Percentiles rank a stretch among this genome's conserved stretches.
Evolutionary conservation across 1,140 invertebrate genomes (phyloP).

Genomic region (Periplaneta americana): DNA sequence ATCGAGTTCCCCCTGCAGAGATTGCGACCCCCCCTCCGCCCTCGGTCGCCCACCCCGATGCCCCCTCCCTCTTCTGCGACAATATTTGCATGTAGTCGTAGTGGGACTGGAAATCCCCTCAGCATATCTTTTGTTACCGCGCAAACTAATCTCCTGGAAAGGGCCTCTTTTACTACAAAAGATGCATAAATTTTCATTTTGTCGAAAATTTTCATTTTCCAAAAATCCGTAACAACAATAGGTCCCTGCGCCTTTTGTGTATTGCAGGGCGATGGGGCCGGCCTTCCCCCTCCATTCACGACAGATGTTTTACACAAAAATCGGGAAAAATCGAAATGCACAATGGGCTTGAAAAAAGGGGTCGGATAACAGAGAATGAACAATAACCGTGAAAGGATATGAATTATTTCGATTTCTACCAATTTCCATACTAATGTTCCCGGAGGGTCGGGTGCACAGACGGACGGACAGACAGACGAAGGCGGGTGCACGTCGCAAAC

Average conservation of each 20-base stretch:
- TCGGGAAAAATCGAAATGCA: conserved; percentile 17
- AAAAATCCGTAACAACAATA: conserved; percentile 17
- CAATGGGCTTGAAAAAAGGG: conserved; percentile 4
- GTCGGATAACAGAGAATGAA: conserved; percentile 12
- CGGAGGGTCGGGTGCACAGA: neutral
- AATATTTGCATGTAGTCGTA: conserved; percentile 2
- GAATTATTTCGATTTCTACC: conserved; percentile 18
- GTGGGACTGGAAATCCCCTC: neutral
- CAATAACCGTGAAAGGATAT: conserved; percentile 17
- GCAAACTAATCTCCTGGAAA: conserved; percentile 21
- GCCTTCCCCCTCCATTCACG: neutral
- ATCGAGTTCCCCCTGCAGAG: neutral
- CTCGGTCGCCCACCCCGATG: neutral
- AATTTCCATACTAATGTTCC: neutral
- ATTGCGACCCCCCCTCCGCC: neutral
- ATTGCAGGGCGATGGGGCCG: neutral
- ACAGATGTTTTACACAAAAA: conserved; percentile 22
- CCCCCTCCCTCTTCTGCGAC: neutral
- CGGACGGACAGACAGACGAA: neutral
- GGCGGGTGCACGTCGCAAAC: neutral
- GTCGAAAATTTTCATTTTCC: conserved; percentile 23
- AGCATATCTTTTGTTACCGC: neutral
- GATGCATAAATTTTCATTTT: conserved; percentile 23
- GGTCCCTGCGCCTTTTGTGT: conserved; percentile 4
- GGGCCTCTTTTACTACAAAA: conserved; percentile 16